A percentile compares a stretch with the other conserved stretches of the same genome.
Evolutionary conservation across 2,888 invertebrate species (phyloP).

Genomic region (Ophion ventricosus): DNA sequence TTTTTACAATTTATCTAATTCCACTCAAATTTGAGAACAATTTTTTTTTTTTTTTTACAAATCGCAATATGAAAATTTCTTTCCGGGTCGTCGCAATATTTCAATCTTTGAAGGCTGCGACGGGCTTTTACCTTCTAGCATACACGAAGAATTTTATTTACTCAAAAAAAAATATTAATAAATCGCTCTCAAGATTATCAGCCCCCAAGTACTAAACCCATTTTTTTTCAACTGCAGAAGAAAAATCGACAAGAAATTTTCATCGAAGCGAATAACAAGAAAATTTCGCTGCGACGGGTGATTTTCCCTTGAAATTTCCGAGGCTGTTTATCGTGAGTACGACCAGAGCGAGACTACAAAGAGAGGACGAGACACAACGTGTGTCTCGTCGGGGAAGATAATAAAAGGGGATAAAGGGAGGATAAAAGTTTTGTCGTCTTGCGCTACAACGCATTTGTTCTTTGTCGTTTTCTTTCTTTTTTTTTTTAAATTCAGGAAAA

Average conservation of each 20-base stretch:
- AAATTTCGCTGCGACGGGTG: constrained; percentile 2
- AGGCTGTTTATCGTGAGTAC: constrained; percentile 4
- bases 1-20: too few relatives aligned
- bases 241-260: too few relatives aligned
- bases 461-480: constrained; percentile 14
- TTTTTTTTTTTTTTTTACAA: too few relatives aligned
- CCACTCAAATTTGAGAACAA: too few relatives aligned
- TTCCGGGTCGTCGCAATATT: too few relatives aligned
- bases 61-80: too few relatives aligned
- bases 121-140: background rate
- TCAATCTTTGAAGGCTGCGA: too few relatives aligned
- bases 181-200: background rate
- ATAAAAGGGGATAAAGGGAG: constrained; percentile 45
- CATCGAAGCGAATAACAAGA: background rate
- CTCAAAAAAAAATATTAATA: background rate
- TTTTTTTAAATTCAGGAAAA: background rate
- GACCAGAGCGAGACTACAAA: constrained; percentile 39
- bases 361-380: constrained; percentile 18
- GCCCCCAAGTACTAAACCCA: background rate
- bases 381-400: constrained; percentile 45
- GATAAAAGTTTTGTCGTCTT: constrained; percentile 51
- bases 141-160: background rate
- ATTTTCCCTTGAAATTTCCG: constrained; percentile 19
- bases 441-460: constrained; percentile 8
- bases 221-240: background rate